Conservation (phyloP, 2,888 invertebrate genomes). For the Orthosia gothica region DNA sequence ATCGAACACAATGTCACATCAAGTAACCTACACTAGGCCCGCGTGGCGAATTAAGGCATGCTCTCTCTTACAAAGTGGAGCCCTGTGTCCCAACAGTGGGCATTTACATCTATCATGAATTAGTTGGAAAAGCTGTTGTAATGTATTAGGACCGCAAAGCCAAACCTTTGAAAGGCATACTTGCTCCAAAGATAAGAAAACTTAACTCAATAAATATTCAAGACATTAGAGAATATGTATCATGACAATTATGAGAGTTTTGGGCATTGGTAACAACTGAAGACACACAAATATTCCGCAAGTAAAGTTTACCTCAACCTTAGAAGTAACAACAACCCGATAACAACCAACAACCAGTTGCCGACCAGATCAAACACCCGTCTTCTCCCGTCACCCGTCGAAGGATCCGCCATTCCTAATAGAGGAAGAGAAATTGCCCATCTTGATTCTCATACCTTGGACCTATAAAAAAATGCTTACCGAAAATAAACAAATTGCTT, state of each 20-base stretch:
- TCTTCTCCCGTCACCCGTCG: too few species aligned
- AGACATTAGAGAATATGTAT: background rate
- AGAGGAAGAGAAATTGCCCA: background rate
- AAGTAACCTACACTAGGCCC: too few species aligned
- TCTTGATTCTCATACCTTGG: background rate
- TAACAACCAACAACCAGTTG: background rate
- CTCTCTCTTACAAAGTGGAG: too few species aligned
- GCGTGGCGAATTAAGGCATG: too few species aligned
- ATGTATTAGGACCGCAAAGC: background rate
- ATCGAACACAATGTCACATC: too few species aligned
- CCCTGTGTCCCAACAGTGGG: too few species aligned
- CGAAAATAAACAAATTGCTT: background rate
- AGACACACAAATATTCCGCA: background rate
- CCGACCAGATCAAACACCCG: background rate
- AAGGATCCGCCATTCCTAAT: background rate
- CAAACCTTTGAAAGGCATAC: too few species aligned
- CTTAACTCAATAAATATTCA: background rate
- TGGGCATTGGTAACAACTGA: background rate
- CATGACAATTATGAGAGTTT: background rate
- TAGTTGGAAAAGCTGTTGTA: background rate
- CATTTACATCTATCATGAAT: background rate
- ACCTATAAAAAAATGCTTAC: slow-evolving; percentile 5
- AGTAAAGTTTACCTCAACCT: background rate
- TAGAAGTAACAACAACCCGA: background rate
- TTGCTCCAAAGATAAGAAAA: background rate